Base-by-base conservation (phyloP, 2,888 invertebrate species). In the Chironomus tentans region DNA sequence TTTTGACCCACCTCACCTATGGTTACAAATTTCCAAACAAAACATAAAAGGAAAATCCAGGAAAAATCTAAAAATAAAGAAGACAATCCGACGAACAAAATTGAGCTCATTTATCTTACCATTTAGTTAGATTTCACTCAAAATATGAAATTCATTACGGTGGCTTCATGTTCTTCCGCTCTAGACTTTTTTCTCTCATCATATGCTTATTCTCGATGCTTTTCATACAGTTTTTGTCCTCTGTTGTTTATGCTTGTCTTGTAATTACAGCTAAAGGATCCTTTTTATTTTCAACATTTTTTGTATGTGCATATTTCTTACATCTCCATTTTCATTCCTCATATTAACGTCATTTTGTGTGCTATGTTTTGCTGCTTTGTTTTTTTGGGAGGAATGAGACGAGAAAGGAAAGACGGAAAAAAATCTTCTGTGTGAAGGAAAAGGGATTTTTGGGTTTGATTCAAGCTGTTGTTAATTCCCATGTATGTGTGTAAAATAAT, bases 71-170 rank as follows among this genome's bases (percentile, higher is more conserved):
- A 3, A 24, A 24, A 24, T 24, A 24, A 24, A 24, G 18, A 56
- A 56, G 56, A 18, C 18, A 56, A 56, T 18, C n/a, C n/a, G 56
- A 56, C 15, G 2, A 56, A 6, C 18, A 65, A 10, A 24, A 22
- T 10, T 4, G 24, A 38, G 10, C 38, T 38, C 38, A 38, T 38
- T 38, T 38, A 38, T 10, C 38, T 1, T 38, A 7, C 1, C 1
- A 38, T 38, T 38, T 10, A 10, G 38, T 38, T 10, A 38, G 10
- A 38, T 10, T 38, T 38, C 10, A 38, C 38, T 38, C 38, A 21
- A 65, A 65, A 24, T 13, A 65, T 65, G 65, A 65, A 65, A 65
- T 65, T 65, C 65, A 65, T 65, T 65, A 65, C 12, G 15, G 56
- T 56, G 18, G 56, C 56, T 56, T 56, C 15, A 56, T 56, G 15